Percentiles rank a stretch among this genome's conserved stretches.
phyloP scores from a whole-genome alignment of 2,888 invertebrate species.

The Drosophila koepferae region DNA sequence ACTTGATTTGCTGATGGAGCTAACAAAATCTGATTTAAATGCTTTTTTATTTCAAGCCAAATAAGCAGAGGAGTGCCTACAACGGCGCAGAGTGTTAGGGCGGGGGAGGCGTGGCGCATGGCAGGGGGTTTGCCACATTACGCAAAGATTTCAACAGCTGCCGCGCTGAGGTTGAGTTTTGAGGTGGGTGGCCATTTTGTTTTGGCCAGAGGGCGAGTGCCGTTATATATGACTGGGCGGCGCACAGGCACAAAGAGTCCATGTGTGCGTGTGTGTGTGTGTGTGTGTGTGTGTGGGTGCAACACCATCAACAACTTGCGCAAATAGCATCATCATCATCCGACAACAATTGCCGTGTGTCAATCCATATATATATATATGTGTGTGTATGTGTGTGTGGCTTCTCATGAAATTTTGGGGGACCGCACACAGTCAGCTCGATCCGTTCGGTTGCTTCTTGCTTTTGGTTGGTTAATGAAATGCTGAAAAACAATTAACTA shows the following conservation, averaged over 20 bases:
- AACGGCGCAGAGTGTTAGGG: not conserved
- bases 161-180: slow-evolving; percentile 64
- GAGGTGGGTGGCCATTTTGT: slow-evolving; percentile 78
- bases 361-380: slow-evolving; percentile 33
- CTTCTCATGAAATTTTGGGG: slow-evolving; percentile 61
- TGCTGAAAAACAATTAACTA: slow-evolving; percentile 77
- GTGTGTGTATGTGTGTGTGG: slow-evolving; percentile 3
- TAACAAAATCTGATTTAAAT: slow-evolving; percentile 73
- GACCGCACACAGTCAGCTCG: slow-evolving; percentile 75
- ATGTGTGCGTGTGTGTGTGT: slow-evolving; percentile 14
- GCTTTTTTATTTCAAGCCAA: slow-evolving; percentile 80
- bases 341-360: slow-evolving; percentile 63
- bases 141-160: slow-evolving; percentile 80
- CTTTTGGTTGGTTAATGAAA: slow-evolving; percentile 74
- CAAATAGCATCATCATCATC: slow-evolving; percentile 72
- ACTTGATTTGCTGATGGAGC: slow-evolving; percentile 32
- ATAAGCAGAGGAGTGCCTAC: slow-evolving; percentile 75
- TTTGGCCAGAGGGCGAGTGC: slow-evolving; percentile 36
- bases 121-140: slow-evolving; percentile 51
- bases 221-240: slow-evolving; percentile 45
- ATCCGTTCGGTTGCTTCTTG: slow-evolving; percentile 28
- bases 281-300: slow-evolving; percentile 46
- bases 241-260: slow-evolving; percentile 26
- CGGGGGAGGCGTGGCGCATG: not conserved
- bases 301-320: slow-evolving; percentile 80